Conservation (phyloP, 2,797 vertebrate genomes). For the Forpus xanthops region DNA sequence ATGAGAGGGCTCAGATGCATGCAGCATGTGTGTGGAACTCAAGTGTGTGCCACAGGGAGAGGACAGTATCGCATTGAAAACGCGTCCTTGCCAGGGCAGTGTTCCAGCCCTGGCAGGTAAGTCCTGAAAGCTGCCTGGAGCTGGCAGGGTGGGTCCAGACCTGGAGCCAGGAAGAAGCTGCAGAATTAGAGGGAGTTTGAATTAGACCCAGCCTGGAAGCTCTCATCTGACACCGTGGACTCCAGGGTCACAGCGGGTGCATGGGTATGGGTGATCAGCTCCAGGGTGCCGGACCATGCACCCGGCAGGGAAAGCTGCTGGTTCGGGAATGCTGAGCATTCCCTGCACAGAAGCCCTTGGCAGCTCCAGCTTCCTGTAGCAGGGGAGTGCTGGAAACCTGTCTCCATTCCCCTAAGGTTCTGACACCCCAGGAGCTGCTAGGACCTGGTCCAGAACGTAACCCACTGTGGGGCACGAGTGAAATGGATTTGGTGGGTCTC, state of each 20-base stretch:
- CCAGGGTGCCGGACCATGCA: accelerated
- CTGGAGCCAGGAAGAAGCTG: background rate
- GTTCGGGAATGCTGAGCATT: background rate
- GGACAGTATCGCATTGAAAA: background rate
- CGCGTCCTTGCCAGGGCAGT: background rate
- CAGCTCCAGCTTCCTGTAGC: background rate
- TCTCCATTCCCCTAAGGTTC: accelerated
- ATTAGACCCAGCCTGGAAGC: background rate
- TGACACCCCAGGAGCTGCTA: accelerated
- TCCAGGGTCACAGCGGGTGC: accelerated
- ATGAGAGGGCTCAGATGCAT: background rate
- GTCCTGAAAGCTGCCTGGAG: background rate
- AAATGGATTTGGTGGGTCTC: background rate
- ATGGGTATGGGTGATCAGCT: accelerated
- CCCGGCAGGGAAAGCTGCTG: background rate
- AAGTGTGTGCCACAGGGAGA: accelerated
- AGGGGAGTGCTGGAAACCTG: background rate
- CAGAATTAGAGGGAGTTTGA: background rate
- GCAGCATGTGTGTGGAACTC: background rate
- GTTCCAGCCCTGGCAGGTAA: background rate
- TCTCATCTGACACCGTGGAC: accelerated
- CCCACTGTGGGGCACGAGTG: accelerated
- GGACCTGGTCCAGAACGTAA: background rate
- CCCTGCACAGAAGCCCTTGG: background rate
- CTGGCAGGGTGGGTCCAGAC: background rate